Evolutionary conservation across 2,797 vertebrate species (phyloP), one percentile per base, ranked within the genome.

Genomic region (Podarcis siculus): DNA sequence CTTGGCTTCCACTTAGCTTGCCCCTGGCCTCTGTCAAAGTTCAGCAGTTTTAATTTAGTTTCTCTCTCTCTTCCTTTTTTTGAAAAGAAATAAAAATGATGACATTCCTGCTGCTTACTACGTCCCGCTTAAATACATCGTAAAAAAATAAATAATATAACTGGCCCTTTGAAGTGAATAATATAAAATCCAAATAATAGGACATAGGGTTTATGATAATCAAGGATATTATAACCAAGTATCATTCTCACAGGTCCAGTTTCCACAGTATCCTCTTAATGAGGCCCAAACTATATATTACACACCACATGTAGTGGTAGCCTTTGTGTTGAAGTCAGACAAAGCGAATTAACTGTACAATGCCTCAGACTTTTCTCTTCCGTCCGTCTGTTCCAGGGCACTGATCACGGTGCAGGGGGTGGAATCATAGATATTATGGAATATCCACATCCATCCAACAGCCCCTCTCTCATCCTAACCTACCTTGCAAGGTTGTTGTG

Each of bases 1-100:
- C 95, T 96, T 91, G 83, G 93, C 95, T 95, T 95, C 96, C 90
- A 79, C 95, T 94, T 71, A 8, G 95, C 96, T 94, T 96, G 95
- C 94, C 72, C 94, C 93, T 95, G 89, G 95, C 91, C 95, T 96
- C 97, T 96, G 85, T 30, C 4, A 96, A 55, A 95, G 95, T 96
- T 96, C 94, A 93, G 94, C 92, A 83, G 64, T 90, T 94, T 93
- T 95, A 82, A 89, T 95, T 94, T 94, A 78, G 89, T 95, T 91
- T 86, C 73, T 86, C 79, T 75, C 78, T 94, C 82, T 95, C 49
- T 55, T 15, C 49, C 49, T 55, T 15, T 94, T 91, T 90, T 91
- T 8, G 0, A 81, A 73, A 19, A 32, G 32, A 27, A 15, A 49
- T 39, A 72, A 72, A 10, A 49, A n/a, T 25, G 64, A 79, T n/a